phyloP scores from a whole-genome alignment of 2,888 invertebrate genomes.

The Torymus tubicola region DNA sequence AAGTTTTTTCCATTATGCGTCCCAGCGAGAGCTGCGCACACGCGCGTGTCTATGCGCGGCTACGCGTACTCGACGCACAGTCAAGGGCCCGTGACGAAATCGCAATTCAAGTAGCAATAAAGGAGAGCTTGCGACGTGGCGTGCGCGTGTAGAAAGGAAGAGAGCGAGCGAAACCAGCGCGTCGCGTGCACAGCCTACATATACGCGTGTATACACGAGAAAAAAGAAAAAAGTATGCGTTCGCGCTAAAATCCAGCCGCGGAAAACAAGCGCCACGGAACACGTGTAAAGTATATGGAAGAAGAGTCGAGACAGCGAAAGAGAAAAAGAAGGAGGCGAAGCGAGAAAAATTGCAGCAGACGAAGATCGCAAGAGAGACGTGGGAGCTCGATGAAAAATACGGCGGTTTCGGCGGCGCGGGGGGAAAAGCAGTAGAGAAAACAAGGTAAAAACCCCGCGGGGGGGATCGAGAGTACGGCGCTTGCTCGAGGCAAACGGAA shows the following conservation, averaged over 20 bases:
- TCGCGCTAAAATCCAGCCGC: constrained; percentile 10
- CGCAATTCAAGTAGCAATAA: constrained; percentile 65
- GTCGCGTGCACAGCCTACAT: no score
- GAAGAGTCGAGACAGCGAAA: not conserved
- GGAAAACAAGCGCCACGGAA: not conserved
- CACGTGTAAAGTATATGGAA: not conserved
- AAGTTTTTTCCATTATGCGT: constrained; percentile 56
- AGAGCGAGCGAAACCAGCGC: not conserved
- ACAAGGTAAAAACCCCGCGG: constrained; percentile 50
- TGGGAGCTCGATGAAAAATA: constrained; percentile 63
- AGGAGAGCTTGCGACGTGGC: constrained; percentile 49
- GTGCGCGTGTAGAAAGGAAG: not conserved
- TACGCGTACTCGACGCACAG: constrained; percentile 55
- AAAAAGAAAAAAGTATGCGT: not conserved
- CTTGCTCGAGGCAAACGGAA: no score
- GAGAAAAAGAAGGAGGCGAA: not conserved
- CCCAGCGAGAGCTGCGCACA: constrained; percentile 44
- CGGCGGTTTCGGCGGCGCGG: constrained; percentile 61
- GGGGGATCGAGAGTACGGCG: not conserved
- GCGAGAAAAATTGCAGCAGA: constrained; percentile 22
- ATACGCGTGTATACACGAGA: no score
- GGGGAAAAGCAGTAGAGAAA: constrained; percentile 55
- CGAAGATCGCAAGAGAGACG: constrained; percentile 1
- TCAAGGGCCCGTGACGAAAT: constrained; percentile 71
- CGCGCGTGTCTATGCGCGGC: constrained; percentile 42